Evolutionary conservation across 2,888 invertebrate species (phyloP).

Genomic region (Trissolcus brochymenae): DNA sequence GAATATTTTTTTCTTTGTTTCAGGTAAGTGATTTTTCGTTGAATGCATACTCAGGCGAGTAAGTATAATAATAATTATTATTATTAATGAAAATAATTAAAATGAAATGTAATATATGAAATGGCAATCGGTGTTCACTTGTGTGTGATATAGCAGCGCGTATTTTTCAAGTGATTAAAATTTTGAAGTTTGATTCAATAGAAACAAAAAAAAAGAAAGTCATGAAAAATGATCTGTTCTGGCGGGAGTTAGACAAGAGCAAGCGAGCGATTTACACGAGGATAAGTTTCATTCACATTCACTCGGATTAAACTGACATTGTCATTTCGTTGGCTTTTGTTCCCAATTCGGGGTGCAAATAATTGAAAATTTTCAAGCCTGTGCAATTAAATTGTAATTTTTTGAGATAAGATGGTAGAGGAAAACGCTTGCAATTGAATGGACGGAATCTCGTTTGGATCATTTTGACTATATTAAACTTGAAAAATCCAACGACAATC

Average conservation of each 20-base stretch:
- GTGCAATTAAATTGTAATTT: conserved; percentile 5
- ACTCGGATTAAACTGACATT: conserved; percentile 55
- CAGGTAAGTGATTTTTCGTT: not conserved
- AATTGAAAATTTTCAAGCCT: conserved; percentile 45
- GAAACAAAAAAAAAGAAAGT: conserved; percentile 44
- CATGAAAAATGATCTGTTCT: conserved; percentile 49
- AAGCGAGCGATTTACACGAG: conserved; percentile 50
- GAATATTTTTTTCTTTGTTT: not conserved
- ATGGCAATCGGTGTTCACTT: not conserved
- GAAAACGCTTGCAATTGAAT: conserved; percentile 37
- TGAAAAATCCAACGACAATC: conserved; percentile 21
- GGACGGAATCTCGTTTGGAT: conserved; percentile 20
- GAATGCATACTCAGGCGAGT: not conserved
- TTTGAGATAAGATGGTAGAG: conserved; percentile 7
- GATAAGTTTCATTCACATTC: conserved; percentile 52
- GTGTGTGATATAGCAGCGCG: not conserved
- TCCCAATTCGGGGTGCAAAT: conserved; percentile 45
- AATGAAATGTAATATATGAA: no score
- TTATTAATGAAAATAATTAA: no score
- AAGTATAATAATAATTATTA: no score
- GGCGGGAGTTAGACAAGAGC: conserved; percentile 45
- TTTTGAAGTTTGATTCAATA: conserved; percentile 45
- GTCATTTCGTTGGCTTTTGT: conserved; percentile 51
- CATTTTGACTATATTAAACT: not conserved
- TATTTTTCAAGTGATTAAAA: not conserved